Evolutionary conservation across 2,797 vertebrate species (phyloP).

Genomic region (Gadopsis marmoratus): DNA sequence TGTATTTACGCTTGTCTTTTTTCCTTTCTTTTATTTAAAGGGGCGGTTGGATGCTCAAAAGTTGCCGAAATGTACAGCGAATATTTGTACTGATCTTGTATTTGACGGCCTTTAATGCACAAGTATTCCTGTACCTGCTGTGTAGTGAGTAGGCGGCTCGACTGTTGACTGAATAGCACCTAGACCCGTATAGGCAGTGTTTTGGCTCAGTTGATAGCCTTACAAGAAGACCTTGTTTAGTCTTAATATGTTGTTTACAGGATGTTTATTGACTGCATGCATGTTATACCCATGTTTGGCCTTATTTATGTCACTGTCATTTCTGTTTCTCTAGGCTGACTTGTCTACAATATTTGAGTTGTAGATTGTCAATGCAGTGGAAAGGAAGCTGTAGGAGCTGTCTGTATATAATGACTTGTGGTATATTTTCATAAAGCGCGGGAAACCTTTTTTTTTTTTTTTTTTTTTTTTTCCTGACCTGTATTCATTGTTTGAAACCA

Average conservation of each 20-base stretch:
- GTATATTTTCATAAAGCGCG: conserved; percentile 77
- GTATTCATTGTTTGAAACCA: conserved; percentile 73
- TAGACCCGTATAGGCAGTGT: conserved; percentile 47
- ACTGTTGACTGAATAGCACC: conserved; percentile 53
- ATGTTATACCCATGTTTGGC: conserved; percentile 81
- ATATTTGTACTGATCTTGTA: conserved; percentile 68
- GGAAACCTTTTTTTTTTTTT: conserved; percentile 21
- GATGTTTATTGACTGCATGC: conserved; percentile 85
- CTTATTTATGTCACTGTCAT: conserved; percentile 81
- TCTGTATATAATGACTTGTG: conserved; percentile 72
- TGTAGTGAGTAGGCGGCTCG: conserved; percentile 66
- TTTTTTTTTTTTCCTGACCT: conserved; percentile 65
- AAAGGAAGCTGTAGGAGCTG: conserved; percentile 41
- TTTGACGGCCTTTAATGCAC: conserved; percentile 77
- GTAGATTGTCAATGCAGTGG: conserved; percentile 50
- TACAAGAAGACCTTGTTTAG: conserved; percentile 85
- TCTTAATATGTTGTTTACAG: conserved; percentile 87
- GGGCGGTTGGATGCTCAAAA: conserved; percentile 39
- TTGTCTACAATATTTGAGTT: conserved; percentile 57
- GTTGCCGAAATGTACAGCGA: conserved; percentile 75
- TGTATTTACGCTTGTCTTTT: conserved; percentile 9
- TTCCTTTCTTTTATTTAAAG: conserved; percentile 9
- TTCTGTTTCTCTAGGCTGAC: conserved; percentile 53
- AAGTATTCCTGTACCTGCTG: conserved; percentile 67
- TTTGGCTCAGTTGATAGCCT: conserved; percentile 83